phyloP scores from a whole-genome alignment of 2,797 vertebrate species.

The Saguinus oedipus region DNA sequence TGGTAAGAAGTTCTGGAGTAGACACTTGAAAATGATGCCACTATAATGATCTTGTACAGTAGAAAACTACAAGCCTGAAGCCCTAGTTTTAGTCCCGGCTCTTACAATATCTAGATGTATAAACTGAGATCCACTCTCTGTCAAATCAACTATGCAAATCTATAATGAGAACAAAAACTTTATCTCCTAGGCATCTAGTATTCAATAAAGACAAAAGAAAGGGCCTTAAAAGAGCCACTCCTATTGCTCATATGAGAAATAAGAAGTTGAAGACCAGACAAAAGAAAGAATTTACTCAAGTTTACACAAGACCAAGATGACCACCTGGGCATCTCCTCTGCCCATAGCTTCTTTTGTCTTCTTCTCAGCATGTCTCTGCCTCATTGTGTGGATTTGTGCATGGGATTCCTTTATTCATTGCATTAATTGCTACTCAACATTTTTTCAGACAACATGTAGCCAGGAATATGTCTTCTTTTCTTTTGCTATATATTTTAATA shows the following conservation, averaged over 20 bases:
- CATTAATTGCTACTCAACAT: background rate
- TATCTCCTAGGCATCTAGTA: background rate
- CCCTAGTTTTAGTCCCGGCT: background rate
- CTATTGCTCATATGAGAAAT: background rate
- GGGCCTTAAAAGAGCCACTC: background rate
- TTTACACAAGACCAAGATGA: background rate
- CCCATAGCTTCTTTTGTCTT: background rate
- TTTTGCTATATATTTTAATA: background rate
- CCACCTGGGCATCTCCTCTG: background rate
- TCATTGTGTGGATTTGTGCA: background rate
- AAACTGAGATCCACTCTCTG: background rate
- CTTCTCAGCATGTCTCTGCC: background rate
- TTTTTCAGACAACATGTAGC: background rate
- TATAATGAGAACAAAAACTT: background rate
- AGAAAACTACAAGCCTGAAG: background rate
- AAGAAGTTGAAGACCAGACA: background rate
- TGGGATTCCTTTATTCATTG: background rate
- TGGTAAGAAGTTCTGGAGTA: background rate
- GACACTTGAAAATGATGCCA: background rate
- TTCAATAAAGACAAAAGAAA: background rate
- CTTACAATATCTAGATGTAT: background rate
- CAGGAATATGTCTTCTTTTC: background rate
- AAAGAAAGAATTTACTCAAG: background rate
- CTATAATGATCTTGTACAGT: background rate
- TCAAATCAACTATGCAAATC: background rate